These are phyloP conservation scores for Cassiopea xamachana DNA, from an alignment of 30 jellyfish, hydroid and myxozoan species.

Conservation along the genomic window DNA sequence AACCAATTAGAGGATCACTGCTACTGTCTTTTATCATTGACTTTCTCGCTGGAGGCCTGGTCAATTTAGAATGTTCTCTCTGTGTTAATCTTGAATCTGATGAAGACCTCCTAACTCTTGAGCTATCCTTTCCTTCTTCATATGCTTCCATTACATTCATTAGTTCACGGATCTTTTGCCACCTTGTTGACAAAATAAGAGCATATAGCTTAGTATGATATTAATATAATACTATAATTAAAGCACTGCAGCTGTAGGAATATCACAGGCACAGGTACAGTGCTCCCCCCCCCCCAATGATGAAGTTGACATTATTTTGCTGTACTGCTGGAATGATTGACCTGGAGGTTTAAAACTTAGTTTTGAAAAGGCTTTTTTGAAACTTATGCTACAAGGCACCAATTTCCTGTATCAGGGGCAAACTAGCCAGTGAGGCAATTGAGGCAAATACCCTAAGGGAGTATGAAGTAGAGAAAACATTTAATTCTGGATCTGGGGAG, in stretches of 20 bases:
- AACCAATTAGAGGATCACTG: conserved; percentile 3
- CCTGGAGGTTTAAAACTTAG: too few relatives aligned
- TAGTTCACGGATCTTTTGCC: conserved; percentile 42
- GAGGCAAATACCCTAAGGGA: too few relatives aligned
- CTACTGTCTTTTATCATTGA: neutral
- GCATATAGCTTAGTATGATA: neutral
- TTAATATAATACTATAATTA: neutral
- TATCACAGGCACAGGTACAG: neutral
- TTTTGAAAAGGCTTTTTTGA: too few relatives aligned
- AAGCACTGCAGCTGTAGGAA: too few relatives aligned
- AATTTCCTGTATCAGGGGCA: too few relatives aligned
- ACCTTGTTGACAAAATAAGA: conserved; percentile 13
- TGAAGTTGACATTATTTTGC: too few relatives aligned
- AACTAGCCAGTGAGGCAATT: too few relatives aligned
- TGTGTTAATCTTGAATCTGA: neutral
- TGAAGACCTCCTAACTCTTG: neutral
- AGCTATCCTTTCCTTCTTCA: conserved; percentile 1
- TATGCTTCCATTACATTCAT: conserved; percentile 49
- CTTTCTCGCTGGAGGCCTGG: conserved; percentile 8
- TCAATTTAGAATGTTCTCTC: neutral
- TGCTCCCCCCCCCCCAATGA: too few relatives aligned
- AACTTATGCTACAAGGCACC: too few relatives aligned
- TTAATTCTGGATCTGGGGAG: too few relatives aligned
- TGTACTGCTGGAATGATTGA: too few relatives aligned
- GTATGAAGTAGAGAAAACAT: too few relatives aligned